Conservation (phyloP, 2,113 vertebrate genomes). For the Phalacrocorax carbo region DNA sequence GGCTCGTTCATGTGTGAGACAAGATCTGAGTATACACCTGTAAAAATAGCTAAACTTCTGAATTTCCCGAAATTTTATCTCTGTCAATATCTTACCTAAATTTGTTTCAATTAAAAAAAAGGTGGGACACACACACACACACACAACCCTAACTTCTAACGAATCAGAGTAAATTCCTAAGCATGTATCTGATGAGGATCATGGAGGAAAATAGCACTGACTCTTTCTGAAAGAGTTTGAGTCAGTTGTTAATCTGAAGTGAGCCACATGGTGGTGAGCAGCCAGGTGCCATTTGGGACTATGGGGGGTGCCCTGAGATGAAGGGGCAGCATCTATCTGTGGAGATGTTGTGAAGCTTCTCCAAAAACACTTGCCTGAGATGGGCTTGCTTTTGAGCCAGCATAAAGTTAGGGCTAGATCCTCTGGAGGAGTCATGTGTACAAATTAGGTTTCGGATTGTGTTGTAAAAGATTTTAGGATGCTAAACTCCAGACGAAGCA, state of each 20-base stretch:
- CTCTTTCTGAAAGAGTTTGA: neutral
- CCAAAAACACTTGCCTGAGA: neutral
- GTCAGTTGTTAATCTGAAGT: neutral
- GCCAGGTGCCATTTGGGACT: neutral
- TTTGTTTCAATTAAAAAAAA: neutral
- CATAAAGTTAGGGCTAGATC: neutral
- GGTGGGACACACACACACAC: neutral
- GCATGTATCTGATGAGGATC: neutral
- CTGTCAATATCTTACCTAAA: neutral
- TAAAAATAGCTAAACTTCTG: neutral
- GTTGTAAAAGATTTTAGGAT: neutral
- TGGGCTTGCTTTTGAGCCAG: neutral
- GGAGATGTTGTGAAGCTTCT: neutral
- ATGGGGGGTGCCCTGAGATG: neutral
- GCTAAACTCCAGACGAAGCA: neutral
- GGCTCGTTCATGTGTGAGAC: fast-evolving
- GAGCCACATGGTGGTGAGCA: fast-evolving
- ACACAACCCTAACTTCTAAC: neutral
- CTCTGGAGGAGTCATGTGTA: neutral
- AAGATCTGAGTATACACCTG: neutral
- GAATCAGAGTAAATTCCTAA: neutral
- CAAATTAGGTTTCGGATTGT: neutral
- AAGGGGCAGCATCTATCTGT: neutral
- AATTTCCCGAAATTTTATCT: neutral
- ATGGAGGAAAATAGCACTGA: neutral